Base-by-base conservation (phyloP, 2,888 invertebrate genomes). In the Hypomecis punctinalis region DNA sequence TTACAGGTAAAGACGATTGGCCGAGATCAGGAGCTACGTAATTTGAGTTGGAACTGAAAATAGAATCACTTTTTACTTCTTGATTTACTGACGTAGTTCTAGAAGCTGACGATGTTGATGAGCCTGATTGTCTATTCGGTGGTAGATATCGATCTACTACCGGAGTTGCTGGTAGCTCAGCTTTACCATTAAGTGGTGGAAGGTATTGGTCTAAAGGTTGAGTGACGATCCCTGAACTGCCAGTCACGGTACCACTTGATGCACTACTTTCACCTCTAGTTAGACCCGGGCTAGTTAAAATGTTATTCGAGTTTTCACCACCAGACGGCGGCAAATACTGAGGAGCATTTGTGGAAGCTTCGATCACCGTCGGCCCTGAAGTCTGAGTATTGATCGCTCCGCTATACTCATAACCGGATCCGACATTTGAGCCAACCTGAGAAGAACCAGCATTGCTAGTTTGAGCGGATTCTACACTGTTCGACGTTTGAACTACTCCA, bases 291-390 rank as follows among this genome's bases (percentile, higher is more conserved):
- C 51, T 53, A 52, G 51, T 6, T 47, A 36, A 39, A 48, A 52
- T 47, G 36, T 45, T 23, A 56, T 54, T 62, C 5, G 36, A 53
- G 43, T 65, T 55, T 36, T 59, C 63, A 56, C 72, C 72, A 13
- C 65, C 68, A 42, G 60, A 63, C 23, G 91, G 91, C 6, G 90
- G 91, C 63, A 91, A 81, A 76, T 91, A 91, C 72, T 79, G 79
- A 10, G 89, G 89, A 47, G 88, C 90, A 63, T 79, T 90, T 23
- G 89, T 90, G 10, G 90, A 90, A 10, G 80, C 77, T 42, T 61
- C 55, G 65, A 65, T 43, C 55, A 63, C 67, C 74, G 61, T 53
- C 67, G 55, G 42, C 11, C 33, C 47, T 47, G 70, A 53, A 33
- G n/a, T 36, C 49, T 63, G 65, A 54, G 48, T 59, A 33, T 61